A percentile compares a stretch with the other conserved stretches of the same genome.
Evolutionary conservation across 1,140 invertebrate species (phyloP).

Genomic region (Drosophila lowei): DNA sequence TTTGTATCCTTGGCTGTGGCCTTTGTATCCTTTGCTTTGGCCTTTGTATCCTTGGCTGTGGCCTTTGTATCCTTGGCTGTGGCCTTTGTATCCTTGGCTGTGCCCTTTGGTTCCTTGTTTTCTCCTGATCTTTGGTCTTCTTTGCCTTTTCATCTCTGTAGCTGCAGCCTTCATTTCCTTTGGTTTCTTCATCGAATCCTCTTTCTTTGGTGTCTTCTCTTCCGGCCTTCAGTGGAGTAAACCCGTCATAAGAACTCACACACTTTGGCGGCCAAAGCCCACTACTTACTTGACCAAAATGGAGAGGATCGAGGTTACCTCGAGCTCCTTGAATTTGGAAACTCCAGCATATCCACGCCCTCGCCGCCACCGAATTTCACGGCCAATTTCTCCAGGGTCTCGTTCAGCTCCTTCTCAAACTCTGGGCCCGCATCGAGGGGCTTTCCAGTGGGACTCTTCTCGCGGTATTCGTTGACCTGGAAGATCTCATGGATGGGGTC

Average conservation of each 20-base stretch:
- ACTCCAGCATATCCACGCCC: conserved; percentile 15
- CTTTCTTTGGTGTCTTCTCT: background rate
- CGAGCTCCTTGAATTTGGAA: conserved; percentile 38
- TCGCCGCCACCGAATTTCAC: conserved; percentile 26
- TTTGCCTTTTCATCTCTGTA: background rate
- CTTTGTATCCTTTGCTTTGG: background rate
- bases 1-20: background rate
- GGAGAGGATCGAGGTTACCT: conserved; percentile 37
- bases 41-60: background rate
- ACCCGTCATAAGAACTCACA: too few species aligned
- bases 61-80: background rate
- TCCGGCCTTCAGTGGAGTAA: background rate
- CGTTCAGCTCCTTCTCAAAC: conserved; percentile 19
- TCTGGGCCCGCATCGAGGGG: conserved; percentile 30
- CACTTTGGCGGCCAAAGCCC: too few species aligned
- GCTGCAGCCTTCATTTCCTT: background rate
- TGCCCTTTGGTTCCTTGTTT: background rate
- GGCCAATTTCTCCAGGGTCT: conserved; percentile 8
- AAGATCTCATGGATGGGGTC: conserved; percentile 32
- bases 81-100: background rate
- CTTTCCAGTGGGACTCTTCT: conserved; percentile 36
- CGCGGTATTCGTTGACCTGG: conserved; percentile 27
- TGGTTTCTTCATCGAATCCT: background rate
- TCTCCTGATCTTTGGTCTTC: background rate
- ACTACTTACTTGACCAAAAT: conserved; percentile 19